Evolutionary conservation across 2,888 invertebrate species (phyloP), one percentile per base, ranked within the genome.

Genomic region (Tolmerus cingulatus): DNA sequence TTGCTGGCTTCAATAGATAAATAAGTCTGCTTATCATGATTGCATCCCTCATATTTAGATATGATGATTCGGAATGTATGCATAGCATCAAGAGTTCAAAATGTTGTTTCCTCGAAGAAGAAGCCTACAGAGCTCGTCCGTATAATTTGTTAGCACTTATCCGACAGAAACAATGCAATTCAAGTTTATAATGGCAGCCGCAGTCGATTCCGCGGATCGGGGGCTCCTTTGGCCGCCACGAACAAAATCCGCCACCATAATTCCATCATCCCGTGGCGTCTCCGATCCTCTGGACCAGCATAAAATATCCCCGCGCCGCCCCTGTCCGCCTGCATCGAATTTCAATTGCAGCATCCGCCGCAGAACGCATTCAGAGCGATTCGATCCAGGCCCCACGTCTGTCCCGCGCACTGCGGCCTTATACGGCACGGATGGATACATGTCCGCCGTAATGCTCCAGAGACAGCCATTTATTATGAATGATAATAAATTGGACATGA

Each of bases 401-500:
- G 66, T 66, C 66, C 3, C 66, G 16, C 51, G 51, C 27, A n/a
- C 37, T 76, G 27, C 37, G 37, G 37, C 79, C 51, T 51, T 23
- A 79, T 79, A 76, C n/a, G 37, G 34, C 46, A 76, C n/a, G 37
- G 34, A 76, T 16, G 76, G 37, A 76, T 76, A 37, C 76, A 76
- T 37, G 51, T 79, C 23, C 51, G 82, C 57, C 57, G 57, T 57
- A 82, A 82, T 82, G 37, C 66, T 30, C 78, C 78, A 86, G 57
- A 78, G 43, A 57, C 86, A 86, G 40, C 78, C 77, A 86, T 86
- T 86, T 78, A 86, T 86, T 86, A 86, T 86, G 78, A 86, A 86
- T 86, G 79, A 86, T 78, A 86, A 86, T 86, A 86, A 86, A 86
- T 86, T 77, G 86, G 78, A 86, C 78, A 86, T 86, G 86, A 86